A percentile compares a stretch with the other conserved stretches of the same genome.
Conservation (phyloP, 2,797 vertebrate species). For the Darevskia nairensis region DNA sequence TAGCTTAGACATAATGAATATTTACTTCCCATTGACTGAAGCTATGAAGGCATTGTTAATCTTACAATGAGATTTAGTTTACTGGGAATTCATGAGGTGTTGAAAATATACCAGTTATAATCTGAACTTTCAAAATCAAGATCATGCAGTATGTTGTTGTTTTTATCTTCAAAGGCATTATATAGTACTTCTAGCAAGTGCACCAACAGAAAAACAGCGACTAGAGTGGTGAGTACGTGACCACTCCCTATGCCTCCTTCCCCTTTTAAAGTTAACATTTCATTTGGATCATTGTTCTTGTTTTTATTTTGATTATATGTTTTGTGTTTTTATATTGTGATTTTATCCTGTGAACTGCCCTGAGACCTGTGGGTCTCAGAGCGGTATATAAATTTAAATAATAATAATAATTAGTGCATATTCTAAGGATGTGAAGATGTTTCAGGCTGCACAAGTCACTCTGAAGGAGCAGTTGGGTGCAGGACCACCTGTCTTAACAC, state of each 20-base stretch:
- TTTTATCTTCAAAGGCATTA: conserved; percentile 93
- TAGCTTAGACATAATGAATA: background rate
- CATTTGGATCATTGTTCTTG: background rate
- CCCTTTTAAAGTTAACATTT: conserved; percentile 11
- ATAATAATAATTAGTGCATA: background rate
- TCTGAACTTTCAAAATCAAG: conserved; percentile 50
- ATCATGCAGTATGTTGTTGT: conserved; percentile 79
- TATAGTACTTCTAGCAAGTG: conserved; percentile 90
- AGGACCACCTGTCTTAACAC: background rate
- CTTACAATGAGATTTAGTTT: background rate
- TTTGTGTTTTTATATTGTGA: no score
- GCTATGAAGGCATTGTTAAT: conserved; percentile 22
- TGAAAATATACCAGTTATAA: conserved; percentile 36
- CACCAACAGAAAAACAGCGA: conserved; percentile 88
- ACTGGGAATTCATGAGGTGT: conserved; percentile 36
- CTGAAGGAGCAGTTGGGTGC: background rate
- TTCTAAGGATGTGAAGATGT: background rate
- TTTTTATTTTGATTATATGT: no score
- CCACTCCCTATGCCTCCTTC: background rate
- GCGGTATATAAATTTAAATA: no score
- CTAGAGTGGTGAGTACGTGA: conserved; percentile 88
- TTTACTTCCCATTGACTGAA: background rate
- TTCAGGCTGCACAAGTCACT: background rate
- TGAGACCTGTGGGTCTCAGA: no score
- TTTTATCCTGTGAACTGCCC: no score